Conservation (phyloP, 2,888 invertebrate species). For the Ecdyonurus torrentis region DNA sequence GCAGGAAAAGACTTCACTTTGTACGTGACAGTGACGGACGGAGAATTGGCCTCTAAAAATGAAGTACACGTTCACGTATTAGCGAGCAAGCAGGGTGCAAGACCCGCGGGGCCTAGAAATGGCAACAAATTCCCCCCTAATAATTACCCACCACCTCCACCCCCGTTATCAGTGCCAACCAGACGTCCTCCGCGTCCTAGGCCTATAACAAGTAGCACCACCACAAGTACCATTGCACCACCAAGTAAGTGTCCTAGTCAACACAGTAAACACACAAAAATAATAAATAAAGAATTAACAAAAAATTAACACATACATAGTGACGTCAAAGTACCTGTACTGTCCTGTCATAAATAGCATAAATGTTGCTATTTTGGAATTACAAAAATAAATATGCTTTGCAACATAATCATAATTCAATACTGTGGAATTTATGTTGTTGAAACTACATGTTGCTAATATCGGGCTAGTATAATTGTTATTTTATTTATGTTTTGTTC, state of each 20-base stretch:
- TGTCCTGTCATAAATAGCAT: too few species aligned
- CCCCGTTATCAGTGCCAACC: conserved; percentile 16
- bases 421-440: too few species aligned
- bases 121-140: conserved; percentile 6
- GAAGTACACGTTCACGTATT: conserved; percentile 47
- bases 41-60: conserved; percentile 42
- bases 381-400: too few species aligned
- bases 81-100: background rate
- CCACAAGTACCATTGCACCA: conserved; percentile 13
- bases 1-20: conserved; percentile 46
- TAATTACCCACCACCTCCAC: conserved; percentile 16
- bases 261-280: too few species aligned
- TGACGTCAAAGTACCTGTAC: too few species aligned
- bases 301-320: too few species aligned
- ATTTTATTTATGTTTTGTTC: too few species aligned
- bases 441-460: too few species aligned
- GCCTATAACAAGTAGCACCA: conserved; percentile 18
- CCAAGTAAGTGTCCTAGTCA: conserved; percentile 10
- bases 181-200: conserved; percentile 14
- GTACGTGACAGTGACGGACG: conserved; percentile 50
- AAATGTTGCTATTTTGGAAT: too few species aligned
- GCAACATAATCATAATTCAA: too few species aligned
- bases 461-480: too few species aligned
- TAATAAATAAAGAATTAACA: too few species aligned
- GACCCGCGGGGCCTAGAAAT: background rate